Conservation (phyloP, 1,140 invertebrate species). For the Nasonia giraulti region DNA sequence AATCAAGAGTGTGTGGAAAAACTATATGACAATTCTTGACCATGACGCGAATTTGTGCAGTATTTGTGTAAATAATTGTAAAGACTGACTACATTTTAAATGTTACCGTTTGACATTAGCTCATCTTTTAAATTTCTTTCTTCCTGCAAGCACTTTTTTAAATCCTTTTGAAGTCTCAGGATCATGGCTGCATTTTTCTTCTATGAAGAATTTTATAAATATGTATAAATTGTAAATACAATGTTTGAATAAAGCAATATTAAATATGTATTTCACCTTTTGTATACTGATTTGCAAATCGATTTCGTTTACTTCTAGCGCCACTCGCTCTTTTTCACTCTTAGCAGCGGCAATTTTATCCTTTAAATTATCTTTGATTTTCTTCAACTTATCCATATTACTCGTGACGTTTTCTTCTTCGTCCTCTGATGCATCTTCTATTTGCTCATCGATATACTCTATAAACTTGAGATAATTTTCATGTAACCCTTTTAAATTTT, state of each 20-base stretch:
- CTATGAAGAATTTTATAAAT: slow-evolving; percentile 49
- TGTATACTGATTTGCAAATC: slow-evolving; percentile 45
- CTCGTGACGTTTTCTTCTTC: background rate
- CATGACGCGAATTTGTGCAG: background rate
- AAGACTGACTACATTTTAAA: background rate
- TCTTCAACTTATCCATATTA: slow-evolving; percentile 46
- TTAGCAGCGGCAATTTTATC: slow-evolving; percentile 23
- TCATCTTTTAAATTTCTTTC: slow-evolving; percentile 15
- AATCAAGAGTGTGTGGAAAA: slow-evolving; percentile 48
- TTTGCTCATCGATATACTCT: background rate
- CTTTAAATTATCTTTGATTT: slow-evolving; percentile 41
- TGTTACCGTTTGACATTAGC: background rate
- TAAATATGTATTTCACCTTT: slow-evolving; percentile 8
- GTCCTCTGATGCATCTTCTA: background rate
- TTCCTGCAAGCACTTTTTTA: slow-evolving; percentile 35
- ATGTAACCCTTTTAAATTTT: slow-evolving; percentile 46
- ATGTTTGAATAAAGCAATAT: slow-evolving; percentile 17
- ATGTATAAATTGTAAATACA: slow-evolving; percentile 33
- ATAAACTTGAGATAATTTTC: slow-evolving; percentile 18
- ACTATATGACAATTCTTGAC: slow-evolving; percentile 16
- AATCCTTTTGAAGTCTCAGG: slow-evolving; percentile 44
- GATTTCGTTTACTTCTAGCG: slow-evolving; percentile 36
- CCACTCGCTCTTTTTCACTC: slow-evolving; percentile 2
- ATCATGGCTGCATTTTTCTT: slow-evolving; percentile 52
- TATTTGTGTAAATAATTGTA: no score